phyloP scores from a whole-genome alignment of 2,888 invertebrate species.

The Dysmachus trigonus region DNA sequence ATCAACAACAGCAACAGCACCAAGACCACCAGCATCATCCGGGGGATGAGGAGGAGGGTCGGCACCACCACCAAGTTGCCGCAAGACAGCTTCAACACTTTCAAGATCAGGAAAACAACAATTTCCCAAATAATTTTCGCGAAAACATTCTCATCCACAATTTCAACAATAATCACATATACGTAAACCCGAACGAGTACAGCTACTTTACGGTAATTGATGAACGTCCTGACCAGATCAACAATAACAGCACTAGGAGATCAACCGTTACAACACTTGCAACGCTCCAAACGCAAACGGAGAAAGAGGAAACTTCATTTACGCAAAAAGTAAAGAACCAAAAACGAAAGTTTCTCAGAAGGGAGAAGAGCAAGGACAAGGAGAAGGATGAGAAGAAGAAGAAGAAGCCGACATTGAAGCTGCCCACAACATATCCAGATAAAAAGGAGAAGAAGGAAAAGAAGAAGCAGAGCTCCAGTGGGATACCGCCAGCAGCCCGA shows the following conservation, averaged over 20 bases:
- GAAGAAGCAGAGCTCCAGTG: conserved; percentile 57
- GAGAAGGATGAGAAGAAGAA: background rate
- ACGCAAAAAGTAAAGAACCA: background rate
- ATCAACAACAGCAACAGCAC: conserved; percentile 26
- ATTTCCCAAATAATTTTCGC: conserved; percentile 36
- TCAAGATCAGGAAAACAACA: conserved; percentile 54
- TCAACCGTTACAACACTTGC: conserved; percentile 50
- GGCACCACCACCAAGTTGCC: conserved; percentile 44
- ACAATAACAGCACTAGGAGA: conserved; percentile 43
- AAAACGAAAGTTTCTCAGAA: background rate
- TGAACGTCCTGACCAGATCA: conserved; percentile 41
- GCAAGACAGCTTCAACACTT: conserved; percentile 17
- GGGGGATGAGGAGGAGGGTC: conserved; percentile 28
- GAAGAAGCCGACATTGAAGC: background rate
- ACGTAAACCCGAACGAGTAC: conserved; percentile 50
- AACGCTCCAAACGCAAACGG: background rate
- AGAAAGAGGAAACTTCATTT: background rate
- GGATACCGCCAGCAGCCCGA: conserved; percentile 58
- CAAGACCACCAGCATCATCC: conserved; percentile 25
- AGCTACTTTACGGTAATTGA: conserved; percentile 48
- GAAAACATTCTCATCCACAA: conserved; percentile 32
- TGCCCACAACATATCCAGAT: background rate
- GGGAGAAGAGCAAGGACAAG: conserved; percentile 11
- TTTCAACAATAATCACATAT: conserved; percentile 52
- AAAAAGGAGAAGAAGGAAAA: conserved; percentile 43